phyloP scores from a whole-genome alignment of 2,797 vertebrate genomes.

The Neomorphus geoffroyi region DNA sequence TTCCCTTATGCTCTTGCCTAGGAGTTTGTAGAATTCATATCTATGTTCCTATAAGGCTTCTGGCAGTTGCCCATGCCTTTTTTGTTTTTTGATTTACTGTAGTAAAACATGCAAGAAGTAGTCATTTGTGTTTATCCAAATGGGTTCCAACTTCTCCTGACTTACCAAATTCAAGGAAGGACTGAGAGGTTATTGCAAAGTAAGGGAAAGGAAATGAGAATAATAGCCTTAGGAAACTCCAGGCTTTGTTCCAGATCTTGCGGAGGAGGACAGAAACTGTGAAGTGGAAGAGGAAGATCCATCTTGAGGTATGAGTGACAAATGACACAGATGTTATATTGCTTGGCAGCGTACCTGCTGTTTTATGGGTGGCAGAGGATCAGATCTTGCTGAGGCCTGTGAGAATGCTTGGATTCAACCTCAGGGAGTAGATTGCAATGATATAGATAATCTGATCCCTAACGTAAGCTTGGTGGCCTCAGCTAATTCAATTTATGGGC shows the following conservation, averaged over 20 bases:
- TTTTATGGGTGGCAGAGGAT: neutral
- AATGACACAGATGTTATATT: neutral
- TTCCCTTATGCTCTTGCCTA: neutral
- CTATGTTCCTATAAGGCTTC: neutral
- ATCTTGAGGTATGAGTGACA: neutral
- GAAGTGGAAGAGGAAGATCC: neutral
- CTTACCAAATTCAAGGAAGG: neutral
- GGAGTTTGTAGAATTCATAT: neutral
- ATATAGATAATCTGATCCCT: constrained; percentile 12
- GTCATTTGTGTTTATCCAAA: neutral
- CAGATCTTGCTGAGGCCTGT: constrained; percentile 7
- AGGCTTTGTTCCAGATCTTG: neutral
- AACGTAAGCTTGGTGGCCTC: constrained; percentile 28
- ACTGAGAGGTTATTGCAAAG: neutral
- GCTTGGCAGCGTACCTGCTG: neutral
- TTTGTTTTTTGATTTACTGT: neutral
- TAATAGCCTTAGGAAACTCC: neutral
- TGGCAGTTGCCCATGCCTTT: neutral
- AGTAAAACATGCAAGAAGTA: neutral
- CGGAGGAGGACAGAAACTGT: neutral
- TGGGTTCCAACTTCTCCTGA: neutral
- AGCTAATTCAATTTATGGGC: constrained; percentile 11
- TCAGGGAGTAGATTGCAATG: neutral
- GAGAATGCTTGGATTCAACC: neutral
- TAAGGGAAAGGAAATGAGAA: neutral